phyloP scores from a whole-genome alignment of 2,113 vertebrate genomes.

The Todiramphus chloris region DNA sequence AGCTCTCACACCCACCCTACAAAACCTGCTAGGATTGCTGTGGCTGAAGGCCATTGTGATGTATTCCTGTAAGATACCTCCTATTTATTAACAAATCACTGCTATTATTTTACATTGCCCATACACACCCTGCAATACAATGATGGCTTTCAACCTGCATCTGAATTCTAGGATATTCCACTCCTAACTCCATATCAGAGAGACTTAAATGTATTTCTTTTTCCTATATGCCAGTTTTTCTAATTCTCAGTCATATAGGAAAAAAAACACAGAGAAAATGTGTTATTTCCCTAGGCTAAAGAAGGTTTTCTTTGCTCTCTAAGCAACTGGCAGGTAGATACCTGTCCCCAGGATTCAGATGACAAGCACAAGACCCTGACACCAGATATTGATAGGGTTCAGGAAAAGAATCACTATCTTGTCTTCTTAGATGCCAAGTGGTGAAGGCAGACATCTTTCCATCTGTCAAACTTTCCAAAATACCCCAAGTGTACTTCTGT shows the following conservation, averaged over 20 bases:
- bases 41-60: not conserved
- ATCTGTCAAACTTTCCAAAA: not conserved
- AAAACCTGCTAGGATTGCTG: not conserved
- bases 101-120: not conserved
- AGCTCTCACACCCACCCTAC: not conserved
- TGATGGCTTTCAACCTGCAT: not conserved
- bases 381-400: not conserved
- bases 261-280: not conserved
- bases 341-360: not conserved
- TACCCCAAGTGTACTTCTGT: not conserved
- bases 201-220: not conserved
- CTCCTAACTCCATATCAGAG: not conserved
- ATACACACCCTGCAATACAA: not conserved
- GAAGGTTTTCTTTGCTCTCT: not conserved
- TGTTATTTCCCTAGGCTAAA: not conserved
- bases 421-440: not conserved
- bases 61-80: not conserved
- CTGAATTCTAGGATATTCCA: not conserved
- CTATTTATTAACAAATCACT: not conserved
- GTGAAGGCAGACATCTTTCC: not conserved
- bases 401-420: not conserved
- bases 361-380: not conserved
- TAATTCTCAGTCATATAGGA: not conserved
- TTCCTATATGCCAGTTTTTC: not conserved
- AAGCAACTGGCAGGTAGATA: not conserved